Conservation (phyloP, 2,113 vertebrate species). For the Sitta europaea region DNA sequence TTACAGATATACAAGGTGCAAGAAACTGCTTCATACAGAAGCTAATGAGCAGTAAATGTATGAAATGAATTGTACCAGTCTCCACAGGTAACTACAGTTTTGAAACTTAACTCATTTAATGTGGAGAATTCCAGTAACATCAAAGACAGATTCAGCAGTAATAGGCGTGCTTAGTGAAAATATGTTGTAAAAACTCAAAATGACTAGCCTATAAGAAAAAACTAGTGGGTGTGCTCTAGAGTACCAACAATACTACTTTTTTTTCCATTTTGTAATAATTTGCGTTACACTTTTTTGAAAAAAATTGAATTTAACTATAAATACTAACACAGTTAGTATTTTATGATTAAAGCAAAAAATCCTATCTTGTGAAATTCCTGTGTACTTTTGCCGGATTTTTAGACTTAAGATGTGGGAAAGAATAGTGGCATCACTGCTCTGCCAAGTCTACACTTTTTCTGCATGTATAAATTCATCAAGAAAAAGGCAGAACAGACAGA, state of each 20-base stretch:
- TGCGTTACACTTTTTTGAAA: neutral
- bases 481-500: neutral
- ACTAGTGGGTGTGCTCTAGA: neutral
- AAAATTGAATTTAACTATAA: neutral
- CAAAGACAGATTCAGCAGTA: neutral
- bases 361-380: neutral
- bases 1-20: neutral
- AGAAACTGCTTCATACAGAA: neutral
- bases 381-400: neutral
- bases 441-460: neutral
- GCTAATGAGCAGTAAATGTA: constrained; percentile 28
- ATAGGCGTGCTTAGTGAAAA: neutral
- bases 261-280: neutral
- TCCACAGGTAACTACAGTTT: neutral
- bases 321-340: neutral
- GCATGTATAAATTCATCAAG: neutral
- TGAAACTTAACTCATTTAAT: neutral
- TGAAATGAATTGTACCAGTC: neutral
- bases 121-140: neutral
- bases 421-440: neutral
- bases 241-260: neutral
- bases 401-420: neutral
- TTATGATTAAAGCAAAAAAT: neutral
- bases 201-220: neutral
- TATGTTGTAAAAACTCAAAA: neutral